Evolutionary conservation across 2,113 vertebrate species (phyloP).

Genomic region (Marmota flaviventris): DNA sequence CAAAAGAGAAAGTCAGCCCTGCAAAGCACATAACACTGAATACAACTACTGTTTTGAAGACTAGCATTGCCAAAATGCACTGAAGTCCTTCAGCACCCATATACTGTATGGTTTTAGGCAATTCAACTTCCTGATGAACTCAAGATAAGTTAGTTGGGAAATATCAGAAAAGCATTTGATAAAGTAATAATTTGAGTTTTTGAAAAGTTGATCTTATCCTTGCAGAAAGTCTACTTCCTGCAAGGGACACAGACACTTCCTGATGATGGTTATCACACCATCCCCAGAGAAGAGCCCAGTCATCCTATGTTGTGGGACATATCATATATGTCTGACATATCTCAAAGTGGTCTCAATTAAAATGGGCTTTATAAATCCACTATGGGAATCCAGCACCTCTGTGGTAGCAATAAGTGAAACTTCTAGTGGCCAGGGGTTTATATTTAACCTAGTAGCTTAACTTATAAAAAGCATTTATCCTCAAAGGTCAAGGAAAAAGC

Average conservation of each 20-base stretch:
- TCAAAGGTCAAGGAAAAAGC: background rate
- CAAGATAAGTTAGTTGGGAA: background rate
- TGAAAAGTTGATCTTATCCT: background rate
- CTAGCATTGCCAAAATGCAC: background rate
- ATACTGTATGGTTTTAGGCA: background rate
- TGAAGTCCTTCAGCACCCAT: background rate
- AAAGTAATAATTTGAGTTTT: background rate
- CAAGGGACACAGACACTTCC: background rate
- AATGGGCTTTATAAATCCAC: too few species aligned
- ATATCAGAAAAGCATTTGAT: background rate
- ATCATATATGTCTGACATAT: accelerated
- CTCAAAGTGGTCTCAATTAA: too few species aligned
- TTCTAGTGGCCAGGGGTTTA: background rate
- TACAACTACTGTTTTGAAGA: background rate
- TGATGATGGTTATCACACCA: background rate
- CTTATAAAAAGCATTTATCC: background rate
- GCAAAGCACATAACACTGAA: background rate
- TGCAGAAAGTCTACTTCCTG: background rate
- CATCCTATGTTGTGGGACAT: background rate
- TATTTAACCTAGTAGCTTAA: background rate
- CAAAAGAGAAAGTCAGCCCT: background rate
- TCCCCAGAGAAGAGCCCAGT: background rate
- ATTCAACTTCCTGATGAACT: background rate
- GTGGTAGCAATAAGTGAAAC: background rate
- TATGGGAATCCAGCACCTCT: background rate